Conservation (phyloP, 1,140 invertebrate species). For the Branchinecta lindahli region DNA sequence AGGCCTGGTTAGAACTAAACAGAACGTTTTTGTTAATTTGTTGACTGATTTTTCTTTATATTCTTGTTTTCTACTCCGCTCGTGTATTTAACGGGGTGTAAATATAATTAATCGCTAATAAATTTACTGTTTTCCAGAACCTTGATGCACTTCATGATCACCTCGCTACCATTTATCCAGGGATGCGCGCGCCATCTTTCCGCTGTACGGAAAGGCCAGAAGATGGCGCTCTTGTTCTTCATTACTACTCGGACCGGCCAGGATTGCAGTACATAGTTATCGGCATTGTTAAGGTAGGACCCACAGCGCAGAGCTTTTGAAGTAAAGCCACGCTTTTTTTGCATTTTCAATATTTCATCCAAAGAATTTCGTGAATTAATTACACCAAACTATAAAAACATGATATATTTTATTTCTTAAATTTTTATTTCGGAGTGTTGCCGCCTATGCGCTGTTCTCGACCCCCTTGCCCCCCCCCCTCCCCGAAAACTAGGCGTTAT, state of each 20-base stretch:
- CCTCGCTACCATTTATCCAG: constrained; percentile 75
- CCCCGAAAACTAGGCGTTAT: too few relatives aligned
- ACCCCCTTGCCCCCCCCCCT: too few relatives aligned
- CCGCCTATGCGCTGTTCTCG: too few relatives aligned
- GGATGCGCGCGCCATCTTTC: constrained; percentile 82
- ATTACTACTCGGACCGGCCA: constrained; percentile 82
- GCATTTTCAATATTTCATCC: constrained; percentile 1
- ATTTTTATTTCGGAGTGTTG: too few relatives aligned
- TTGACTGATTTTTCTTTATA: too few relatives aligned
- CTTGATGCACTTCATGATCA: constrained; percentile 85
- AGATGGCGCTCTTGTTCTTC: constrained; percentile 67
- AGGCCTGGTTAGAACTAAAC: too few relatives aligned
- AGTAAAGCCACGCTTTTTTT: not conserved
- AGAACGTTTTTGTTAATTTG: too few relatives aligned
- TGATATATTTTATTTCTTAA: too few relatives aligned
- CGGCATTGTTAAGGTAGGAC: constrained; percentile 72
- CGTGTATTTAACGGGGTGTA: too few relatives aligned
- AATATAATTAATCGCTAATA: not conserved
- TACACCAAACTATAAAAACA: too few relatives aligned
- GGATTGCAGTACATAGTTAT: constrained; percentile 87
- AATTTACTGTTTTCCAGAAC: constrained; percentile 43
- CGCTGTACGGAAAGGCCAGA: constrained; percentile 67
- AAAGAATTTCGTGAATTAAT: too few relatives aligned
- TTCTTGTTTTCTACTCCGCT: too few relatives aligned
- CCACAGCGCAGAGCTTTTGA: constrained; percentile 7